phyloP scores from a whole-genome alignment of 1,140 invertebrate species.

The Cyclina sinensis region DNA sequence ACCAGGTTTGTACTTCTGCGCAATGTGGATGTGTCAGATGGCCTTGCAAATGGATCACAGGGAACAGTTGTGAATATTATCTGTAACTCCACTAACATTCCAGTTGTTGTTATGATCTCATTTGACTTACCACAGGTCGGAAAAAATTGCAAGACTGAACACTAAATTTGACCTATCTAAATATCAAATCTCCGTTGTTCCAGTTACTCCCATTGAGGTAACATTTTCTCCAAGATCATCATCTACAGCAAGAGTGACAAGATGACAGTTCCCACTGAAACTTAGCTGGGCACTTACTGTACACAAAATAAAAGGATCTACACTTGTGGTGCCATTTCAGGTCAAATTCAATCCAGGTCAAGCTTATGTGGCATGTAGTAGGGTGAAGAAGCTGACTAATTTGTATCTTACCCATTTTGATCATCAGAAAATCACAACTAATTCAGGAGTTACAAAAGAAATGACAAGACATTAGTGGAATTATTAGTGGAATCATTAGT shows the following conservation, averaged over 20 bases:
- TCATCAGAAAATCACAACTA: neutral
- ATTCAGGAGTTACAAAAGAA: neutral
- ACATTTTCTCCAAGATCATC: neutral
- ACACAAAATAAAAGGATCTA: slow-evolving; percentile 71
- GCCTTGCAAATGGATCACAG: slow-evolving; percentile 42
- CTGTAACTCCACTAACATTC: neutral
- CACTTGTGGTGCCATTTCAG: slow-evolving; percentile 67
- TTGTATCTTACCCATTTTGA: slow-evolving; percentile 59
- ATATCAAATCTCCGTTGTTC: slow-evolving; percentile 9
- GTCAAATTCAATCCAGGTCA: slow-evolving; percentile 63
- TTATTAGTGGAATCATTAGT: neutral
- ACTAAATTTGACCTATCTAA: neutral
- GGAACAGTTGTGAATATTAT: slow-evolving; percentile 4
- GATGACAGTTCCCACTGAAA: slow-evolving; percentile 68
- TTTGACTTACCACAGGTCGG: neutral
- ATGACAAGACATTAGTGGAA: slow-evolving; percentile 5
- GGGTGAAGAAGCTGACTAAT: slow-evolving; percentile 61
- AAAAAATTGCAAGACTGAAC: neutral
- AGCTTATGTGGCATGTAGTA: slow-evolving; percentile 70
- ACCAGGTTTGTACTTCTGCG: slow-evolving; percentile 6
- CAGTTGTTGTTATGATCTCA: slow-evolving; percentile 11
- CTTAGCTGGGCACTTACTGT: slow-evolving; percentile 69
- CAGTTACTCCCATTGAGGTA: neutral
- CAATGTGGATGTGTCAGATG: slow-evolving; percentile 39
- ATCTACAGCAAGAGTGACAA: neutral